Evolutionary conservation across 2,888 invertebrate species (phyloP), one percentile per base, ranked within the genome.

Genomic region (Stenurella melanura): DNA sequence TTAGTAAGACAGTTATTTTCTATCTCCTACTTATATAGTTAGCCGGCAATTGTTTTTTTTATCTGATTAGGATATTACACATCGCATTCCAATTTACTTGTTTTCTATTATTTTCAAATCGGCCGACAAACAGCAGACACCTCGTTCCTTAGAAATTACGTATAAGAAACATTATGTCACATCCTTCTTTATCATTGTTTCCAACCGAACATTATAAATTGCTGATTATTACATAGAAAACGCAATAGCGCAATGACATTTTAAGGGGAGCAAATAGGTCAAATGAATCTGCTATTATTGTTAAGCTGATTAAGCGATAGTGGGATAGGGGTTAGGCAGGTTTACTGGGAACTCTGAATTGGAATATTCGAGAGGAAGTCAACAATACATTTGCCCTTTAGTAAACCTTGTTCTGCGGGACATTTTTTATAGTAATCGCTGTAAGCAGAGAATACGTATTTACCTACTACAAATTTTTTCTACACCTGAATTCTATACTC

Each of bases 151-250:
- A 66, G 19, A 50, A 19, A 66, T 66, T 66, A 66, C 64, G 19
- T 50, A 50, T 17, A 50, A n/a, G n/a, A n/a, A n/a, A 66, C 11
- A 19, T 66, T 66, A 50, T 66, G 64, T 21, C 64, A 66, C 50
- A 66, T 66, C 64, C 64, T 66, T 66, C 19, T 19, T 38, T 66
- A n/a, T 66, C 19, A 50, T 66, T 12, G 19, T 66, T 64, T 58
- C 2, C 58, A 15, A 19, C 21, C 18, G 18, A 58, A 21, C 58
- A 58, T 58, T 58, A 18, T 58, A 58, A 58, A 19, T 21, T 19
- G 58, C 21, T 58, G 19, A 21, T 58, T 58, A 21, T 19, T 58
- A 19, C 58, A 5, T 58, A 21, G 19, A 58, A 57, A 58, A 58
- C 58, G 50, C 50, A 50, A 50, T 50, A 50, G 50, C 50, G 4